phyloP scores from a whole-genome alignment of 2,888 invertebrate species.

The Pachydiplax longipennis region DNA sequence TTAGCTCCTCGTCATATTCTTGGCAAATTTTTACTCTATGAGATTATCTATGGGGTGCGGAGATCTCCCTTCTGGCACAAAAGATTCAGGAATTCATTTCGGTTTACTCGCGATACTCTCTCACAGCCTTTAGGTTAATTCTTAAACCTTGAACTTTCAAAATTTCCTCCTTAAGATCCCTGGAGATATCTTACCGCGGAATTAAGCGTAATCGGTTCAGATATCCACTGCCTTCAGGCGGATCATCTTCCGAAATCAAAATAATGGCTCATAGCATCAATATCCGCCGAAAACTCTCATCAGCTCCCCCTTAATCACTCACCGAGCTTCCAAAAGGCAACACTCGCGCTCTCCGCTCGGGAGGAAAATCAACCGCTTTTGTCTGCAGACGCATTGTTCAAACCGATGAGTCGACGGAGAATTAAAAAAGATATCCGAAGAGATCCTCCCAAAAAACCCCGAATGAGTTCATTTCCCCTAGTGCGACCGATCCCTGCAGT shows the following conservation, averaged over 20 bases:
- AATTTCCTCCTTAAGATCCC: no score
- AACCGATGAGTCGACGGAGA: background rate
- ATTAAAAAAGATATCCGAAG: background rate
- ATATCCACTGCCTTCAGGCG: no score
- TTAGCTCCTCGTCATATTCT: no score
- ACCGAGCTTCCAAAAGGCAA: background rate
- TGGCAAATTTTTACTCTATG: no score
- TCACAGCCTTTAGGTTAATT: no score
- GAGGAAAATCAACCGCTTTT: background rate
- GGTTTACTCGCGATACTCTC: no score
- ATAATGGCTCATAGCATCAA: background rate
- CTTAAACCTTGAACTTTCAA: no score
- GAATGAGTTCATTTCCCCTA: background rate
- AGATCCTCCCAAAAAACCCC: background rate
- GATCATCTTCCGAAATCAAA: background rate
- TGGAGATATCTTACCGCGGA: no score
- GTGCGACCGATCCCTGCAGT: background rate
- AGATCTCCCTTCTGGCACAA: no score
- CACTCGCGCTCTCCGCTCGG: background rate
- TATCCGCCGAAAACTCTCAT: background rate
- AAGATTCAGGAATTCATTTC: no score
- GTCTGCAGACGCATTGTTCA: background rate
- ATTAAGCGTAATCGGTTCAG: no score
- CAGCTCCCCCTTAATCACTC: background rate
- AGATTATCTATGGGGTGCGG: no score